Percentiles rank a stretch among this genome's conserved stretches.
Conservation (phyloP, 2,888 invertebrate genomes). For the Stenodema calcarata region DNA sequence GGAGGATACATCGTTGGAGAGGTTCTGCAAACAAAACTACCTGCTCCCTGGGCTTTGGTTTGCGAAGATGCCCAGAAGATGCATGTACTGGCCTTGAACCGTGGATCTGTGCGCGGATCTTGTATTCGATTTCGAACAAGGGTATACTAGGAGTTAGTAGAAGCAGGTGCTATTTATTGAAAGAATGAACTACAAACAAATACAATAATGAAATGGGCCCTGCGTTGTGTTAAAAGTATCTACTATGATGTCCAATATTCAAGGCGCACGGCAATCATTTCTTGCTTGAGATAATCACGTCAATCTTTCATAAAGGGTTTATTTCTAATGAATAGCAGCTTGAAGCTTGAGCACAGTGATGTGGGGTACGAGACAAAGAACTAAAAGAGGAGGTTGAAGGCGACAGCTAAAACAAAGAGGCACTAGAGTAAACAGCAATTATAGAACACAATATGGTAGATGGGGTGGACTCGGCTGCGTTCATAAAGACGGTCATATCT, state of each 20-base stretch:
- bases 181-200: too few species aligned
- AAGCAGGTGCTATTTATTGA: too few species aligned
- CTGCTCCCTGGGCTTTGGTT: too few species aligned
- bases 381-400: neutral
- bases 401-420: neutral
- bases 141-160: too few species aligned
- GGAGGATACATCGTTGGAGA: too few species aligned
- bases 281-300: neutral
- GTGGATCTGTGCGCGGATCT: too few species aligned
- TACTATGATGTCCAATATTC: neutral
- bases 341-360: neutral
- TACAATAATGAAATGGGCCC: too few species aligned
- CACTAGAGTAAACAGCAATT: neutral
- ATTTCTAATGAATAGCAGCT: neutral
- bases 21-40: too few species aligned
- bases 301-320: neutral
- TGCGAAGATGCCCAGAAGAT: too few species aligned
- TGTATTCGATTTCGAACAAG: too few species aligned
- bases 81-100: too few species aligned
- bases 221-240: too few species aligned
- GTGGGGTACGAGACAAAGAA: neutral
- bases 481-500: neutral
- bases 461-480: neutral
- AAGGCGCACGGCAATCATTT: neutral
- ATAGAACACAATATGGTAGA: constrained; percentile 1